A percentile compares a stretch with the other conserved stretches of the same genome.
Conservation (phyloP, 1,140 invertebrate genomes). For the roundworm (Caenorhabditis elegans) region WBcel235 BX284606.5:13967001-13967500, state of each 20-base stretch:
- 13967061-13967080: not conserved
- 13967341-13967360: not conserved
- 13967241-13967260: not conserved
- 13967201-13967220: not conserved
- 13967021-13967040: not conserved
- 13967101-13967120: not conserved
- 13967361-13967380: not conserved
- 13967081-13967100: not conserved
- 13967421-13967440: not conserved
- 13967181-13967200: not conserved
- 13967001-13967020: not conserved
- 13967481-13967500: not conserved
- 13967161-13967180: not conserved
- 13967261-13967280: not conserved
- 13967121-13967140: not conserved
- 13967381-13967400: not conserved
- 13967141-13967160: not conserved
- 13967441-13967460: not conserved
- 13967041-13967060: not conserved
- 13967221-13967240: constrained; percentile 17
- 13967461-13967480: not conserved
- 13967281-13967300: no score
- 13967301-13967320: not conserved
- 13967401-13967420: not conserved
- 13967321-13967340: not conserved